Conservation (phyloP, 1,140 invertebrate species). For the Rhizoglyphus robini region DNA sequence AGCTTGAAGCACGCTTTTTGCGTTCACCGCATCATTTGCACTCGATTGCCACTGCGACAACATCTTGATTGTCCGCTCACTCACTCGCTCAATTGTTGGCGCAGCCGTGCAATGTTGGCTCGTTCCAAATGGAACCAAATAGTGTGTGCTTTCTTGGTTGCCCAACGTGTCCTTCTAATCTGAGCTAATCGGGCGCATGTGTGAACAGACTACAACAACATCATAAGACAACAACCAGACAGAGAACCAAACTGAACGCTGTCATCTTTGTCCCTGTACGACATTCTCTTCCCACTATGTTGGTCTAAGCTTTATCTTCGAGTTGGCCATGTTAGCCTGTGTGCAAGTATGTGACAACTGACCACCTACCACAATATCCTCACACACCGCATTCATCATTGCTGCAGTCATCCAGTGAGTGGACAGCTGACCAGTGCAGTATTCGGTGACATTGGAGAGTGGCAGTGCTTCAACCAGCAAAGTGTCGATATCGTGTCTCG, state of each 20-base stretch:
- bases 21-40: background rate
- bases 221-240: background rate
- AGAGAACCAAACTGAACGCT: background rate
- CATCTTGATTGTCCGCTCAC: background rate
- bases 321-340: no score
- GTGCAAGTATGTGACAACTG: no score
- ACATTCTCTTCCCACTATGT: no score
- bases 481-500: no score
- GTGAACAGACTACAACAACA: constrained; percentile 12
- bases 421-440: no score
- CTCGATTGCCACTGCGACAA: background rate
- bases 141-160: background rate
- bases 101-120: background rate
- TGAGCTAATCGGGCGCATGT: constrained; percentile 3
- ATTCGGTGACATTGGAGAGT: no score
- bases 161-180: background rate
- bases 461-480: no score
- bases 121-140: constrained; percentile 6
- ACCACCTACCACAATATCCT: no score
- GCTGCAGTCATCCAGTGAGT: no score
- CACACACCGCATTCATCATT: no score
- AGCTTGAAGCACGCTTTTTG: background rate
- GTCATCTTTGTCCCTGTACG: no score
- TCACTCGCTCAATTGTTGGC: background rate
- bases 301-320: no score